Evolutionary conservation across 1,140 invertebrate genomes (phyloP).

Genomic region (Cydia fagiglandana): DNA sequence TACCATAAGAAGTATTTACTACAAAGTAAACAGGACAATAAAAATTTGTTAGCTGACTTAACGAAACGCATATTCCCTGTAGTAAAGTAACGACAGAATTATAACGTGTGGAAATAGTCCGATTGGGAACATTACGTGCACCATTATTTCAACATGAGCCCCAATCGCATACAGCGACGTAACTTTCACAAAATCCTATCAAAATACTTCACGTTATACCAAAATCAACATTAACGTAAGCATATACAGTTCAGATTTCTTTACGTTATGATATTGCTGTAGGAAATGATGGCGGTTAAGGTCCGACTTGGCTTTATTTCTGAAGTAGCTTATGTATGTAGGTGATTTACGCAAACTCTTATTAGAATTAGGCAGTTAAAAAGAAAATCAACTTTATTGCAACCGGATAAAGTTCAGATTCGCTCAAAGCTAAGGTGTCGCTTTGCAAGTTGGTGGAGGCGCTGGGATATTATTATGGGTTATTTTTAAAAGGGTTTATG

Average conservation of each 20-base stretch:
- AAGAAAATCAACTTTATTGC: not conserved
- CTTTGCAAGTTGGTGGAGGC: not conserved
- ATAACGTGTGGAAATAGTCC: not conserved
- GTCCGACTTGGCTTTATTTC: not conserved
- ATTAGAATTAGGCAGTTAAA: too few relatives aligned
- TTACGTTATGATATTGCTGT: not conserved
- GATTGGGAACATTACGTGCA: conserved; percentile 9
- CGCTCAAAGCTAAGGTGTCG: not conserved
- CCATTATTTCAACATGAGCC: conserved; percentile 13
- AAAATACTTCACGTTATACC: not conserved
- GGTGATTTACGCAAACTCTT: not conserved
- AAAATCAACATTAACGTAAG: not conserved
- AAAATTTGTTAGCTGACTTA: too few relatives aligned
- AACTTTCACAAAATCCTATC: not conserved
- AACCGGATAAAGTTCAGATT: not conserved
- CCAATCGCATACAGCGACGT: not conserved
- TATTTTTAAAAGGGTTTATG: not conserved
- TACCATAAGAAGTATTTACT: too few relatives aligned
- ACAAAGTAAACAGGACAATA: too few relatives aligned
- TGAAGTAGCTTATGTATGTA: not conserved
- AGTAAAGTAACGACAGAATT: not conserved
- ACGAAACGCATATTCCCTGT: not conserved
- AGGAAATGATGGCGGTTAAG: not conserved
- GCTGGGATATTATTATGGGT: not conserved
- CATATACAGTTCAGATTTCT: not conserved